These are phyloP conservation scores for Diogma glabrata DNA, from an alignment of 2,888 invertebrate genomes.

Conservation along the genomic window DNA sequence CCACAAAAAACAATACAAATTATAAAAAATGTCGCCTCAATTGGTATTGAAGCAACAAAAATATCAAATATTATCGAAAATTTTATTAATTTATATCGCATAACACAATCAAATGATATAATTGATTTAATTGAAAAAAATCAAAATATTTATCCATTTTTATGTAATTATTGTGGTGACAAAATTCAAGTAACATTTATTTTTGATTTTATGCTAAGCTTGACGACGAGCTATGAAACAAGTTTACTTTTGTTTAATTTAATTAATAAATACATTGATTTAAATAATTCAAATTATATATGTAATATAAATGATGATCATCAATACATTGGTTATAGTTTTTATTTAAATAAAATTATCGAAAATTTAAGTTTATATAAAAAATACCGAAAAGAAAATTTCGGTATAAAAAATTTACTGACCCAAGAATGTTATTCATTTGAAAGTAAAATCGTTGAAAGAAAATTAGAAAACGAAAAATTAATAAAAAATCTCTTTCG, in stretches of 20 bases:
- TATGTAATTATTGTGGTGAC: conserved; percentile 28
- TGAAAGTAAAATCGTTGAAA: not conserved
- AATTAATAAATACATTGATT: conserved; percentile 20
- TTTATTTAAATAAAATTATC: conserved; percentile 16
- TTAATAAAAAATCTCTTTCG: conserved; percentile 26
- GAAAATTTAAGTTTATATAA: conserved; percentile 14
- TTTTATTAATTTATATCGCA: conserved; percentile 36
- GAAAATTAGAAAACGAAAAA: conserved; percentile 25
- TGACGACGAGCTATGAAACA: conserved; percentile 32
- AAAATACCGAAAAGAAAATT: conserved; percentile 24
- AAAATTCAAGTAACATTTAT: conserved; percentile 29
- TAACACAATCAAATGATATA: conserved; percentile 24
- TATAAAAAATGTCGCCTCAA: conserved; percentile 43
- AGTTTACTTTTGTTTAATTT: conserved; percentile 29
- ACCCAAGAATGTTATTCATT: conserved; percentile 3
- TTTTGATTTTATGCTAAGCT: conserved; percentile 31
- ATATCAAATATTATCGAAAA: conserved; percentile 49
- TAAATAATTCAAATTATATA: not conserved
- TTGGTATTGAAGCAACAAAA: conserved; percentile 47
- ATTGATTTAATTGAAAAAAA: conserved; percentile 26
- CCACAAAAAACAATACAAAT: conserved; percentile 15
- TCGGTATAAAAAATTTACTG: conserved; percentile 24
- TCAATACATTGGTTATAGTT: conserved; percentile 27
- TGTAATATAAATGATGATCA: not conserved
- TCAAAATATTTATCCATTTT: conserved; percentile 25